Percentiles rank a stretch among this genome's conserved stretches.
Evolutionary conservation across 2,888 invertebrate genomes (phyloP).

Genomic region (Tenthredo scrophulariae): DNA sequence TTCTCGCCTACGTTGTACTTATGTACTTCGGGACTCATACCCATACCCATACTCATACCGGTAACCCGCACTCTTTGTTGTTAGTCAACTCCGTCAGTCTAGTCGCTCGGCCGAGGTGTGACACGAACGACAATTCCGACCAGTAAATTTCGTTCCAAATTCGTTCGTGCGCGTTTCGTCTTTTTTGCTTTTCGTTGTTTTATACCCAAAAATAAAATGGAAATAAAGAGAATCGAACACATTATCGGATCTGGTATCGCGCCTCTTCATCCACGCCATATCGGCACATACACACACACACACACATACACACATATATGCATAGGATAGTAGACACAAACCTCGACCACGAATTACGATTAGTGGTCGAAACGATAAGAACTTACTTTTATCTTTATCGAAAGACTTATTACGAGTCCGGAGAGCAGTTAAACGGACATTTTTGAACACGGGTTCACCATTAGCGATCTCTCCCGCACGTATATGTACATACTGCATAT

Average conservation of each 20-base stretch:
- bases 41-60: background rate
- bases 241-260: background rate
- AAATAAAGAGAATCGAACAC: background rate
- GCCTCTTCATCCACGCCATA: conserved; percentile 2
- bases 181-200: background rate
- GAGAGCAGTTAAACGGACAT: conserved; percentile 30
- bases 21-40: background rate
- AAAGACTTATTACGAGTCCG: conserved; percentile 43
- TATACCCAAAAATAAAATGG: background rate
- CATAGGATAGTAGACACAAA: background rate
- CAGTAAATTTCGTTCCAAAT: background rate
- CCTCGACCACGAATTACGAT: conserved; percentile 29
- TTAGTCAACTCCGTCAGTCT: conserved; percentile 43
- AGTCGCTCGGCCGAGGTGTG: conserved; percentile 33
- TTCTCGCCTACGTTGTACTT: conserved; percentile 28
- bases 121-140: conserved; percentile 24
- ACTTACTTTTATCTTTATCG: conserved; percentile 36
- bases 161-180: background rate
- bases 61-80: conserved; percentile 39
- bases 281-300: background rate
- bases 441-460: conserved; percentile 76
- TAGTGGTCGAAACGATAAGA: conserved; percentile 30
- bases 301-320: background rate
- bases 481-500: background rate
- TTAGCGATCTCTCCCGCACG: conserved; percentile 69